phyloP scores from a whole-genome alignment of 2,888 invertebrate genomes.

The Lasioglossum zephyrum region DNA sequence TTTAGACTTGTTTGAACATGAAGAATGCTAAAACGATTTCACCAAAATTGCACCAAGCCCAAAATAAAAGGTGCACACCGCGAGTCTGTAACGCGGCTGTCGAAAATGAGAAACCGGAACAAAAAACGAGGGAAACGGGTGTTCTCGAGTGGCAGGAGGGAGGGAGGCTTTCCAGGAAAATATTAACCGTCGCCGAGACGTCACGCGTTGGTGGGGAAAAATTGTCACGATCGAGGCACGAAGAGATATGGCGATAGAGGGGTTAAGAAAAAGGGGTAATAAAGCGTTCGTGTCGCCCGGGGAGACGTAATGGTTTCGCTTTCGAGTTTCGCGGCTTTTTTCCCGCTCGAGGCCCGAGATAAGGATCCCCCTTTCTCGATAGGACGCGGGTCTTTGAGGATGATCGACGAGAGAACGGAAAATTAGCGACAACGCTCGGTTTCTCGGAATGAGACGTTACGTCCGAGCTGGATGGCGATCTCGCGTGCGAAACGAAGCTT shows the following conservation, averaged over 20 bases:
- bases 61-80: neutral
- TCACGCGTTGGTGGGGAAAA: neutral
- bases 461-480: conserved; percentile 28
- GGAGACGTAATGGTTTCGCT: conserved; percentile 36
- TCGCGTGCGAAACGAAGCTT: conserved; percentile 45
- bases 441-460: conserved; percentile 56
- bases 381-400: conserved; percentile 39
- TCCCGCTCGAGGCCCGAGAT: neutral
- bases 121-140: neutral
- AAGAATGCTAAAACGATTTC: too few relatives aligned
- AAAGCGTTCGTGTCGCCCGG: neutral
- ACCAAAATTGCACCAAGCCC: too few relatives aligned
- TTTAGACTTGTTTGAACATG: too few relatives aligned
- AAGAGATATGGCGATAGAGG: neutral
- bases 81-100: neutral
- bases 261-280: conserved; percentile 6
- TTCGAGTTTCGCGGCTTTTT: conserved; percentile 36
- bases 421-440: conserved; percentile 53
- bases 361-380: conserved; percentile 13
- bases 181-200: neutral
- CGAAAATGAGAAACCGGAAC: neutral
- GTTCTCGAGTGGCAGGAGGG: neutral
- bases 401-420: conserved; percentile 60
- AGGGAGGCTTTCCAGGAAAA: neutral
- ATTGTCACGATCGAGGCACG: neutral